Conservation (phyloP, 1,140 invertebrate species). For the Trachelipus rathkii region DNA sequence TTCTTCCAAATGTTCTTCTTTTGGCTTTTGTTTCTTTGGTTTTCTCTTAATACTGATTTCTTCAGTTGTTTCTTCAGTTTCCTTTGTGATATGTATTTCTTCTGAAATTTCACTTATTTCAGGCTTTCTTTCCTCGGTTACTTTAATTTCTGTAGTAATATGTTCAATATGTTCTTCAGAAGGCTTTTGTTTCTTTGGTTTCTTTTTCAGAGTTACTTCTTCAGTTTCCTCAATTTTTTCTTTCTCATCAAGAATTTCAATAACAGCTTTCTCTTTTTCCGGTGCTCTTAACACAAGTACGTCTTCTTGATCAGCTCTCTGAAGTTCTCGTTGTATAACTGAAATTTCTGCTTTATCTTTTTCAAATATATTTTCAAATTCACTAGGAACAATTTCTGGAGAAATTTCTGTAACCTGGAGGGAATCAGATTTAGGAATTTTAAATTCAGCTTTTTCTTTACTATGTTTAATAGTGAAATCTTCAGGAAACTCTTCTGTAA, state of each 20-base stretch:
- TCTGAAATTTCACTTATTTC: not conserved
- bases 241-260: constrained; percentile 9
- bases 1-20: no score
- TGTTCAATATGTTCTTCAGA: constrained; percentile 48
- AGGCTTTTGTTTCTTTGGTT: constrained; percentile 50
- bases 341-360: constrained; percentile 32
- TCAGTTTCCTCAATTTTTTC: not conserved
- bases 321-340: constrained; percentile 20
- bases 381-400: no score
- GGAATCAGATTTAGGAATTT: constrained; percentile 45
- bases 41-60: no score
- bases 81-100: no score
- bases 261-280: not conserved
- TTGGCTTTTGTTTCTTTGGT: no score
- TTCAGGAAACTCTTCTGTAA: no score
- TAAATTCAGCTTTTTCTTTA: constrained; percentile 50
- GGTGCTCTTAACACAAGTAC: constrained; percentile 23
- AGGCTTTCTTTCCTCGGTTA: constrained; percentile 31
- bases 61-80: no score
- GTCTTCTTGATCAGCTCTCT: constrained; percentile 26
- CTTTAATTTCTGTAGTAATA: constrained; percentile 46
- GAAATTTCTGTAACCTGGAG: constrained; percentile 23
- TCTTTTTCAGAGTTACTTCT: constrained; percentile 45
- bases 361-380: constrained; percentile 31
- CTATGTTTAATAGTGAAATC: no score